phyloP scores from a whole-genome alignment of 2,113 vertebrate species.

The Plecturocebus donacophilus region DNA sequence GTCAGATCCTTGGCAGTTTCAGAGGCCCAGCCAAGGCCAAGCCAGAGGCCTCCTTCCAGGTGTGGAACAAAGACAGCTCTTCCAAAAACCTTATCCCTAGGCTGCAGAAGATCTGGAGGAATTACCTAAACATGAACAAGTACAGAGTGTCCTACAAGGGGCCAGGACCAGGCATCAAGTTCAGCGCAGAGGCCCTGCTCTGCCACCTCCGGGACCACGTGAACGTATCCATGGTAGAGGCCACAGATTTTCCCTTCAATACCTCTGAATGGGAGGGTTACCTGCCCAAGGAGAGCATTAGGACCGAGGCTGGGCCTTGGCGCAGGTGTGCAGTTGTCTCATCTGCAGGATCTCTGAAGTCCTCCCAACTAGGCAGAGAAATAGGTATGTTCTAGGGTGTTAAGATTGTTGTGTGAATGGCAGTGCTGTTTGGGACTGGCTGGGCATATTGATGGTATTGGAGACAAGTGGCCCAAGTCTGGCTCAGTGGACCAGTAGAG shows the following conservation, averaged over 20 bases:
- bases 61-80: conserved; percentile 87
- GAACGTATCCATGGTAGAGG: conserved; percentile 83
- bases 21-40: conserved; percentile 35
- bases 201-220: conserved; percentile 84
- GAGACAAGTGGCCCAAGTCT: background rate
- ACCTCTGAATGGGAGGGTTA: conserved; percentile 82
- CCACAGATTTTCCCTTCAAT: conserved; percentile 83
- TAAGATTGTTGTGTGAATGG: background rate
- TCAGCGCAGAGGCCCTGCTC: conserved; percentile 79
- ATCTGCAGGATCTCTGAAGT: conserved; percentile 88
- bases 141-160: conserved; percentile 85
- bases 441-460: background rate
- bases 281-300: conserved; percentile 83
- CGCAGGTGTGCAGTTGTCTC: conserved; percentile 87
- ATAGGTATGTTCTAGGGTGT: conserved; percentile 83
- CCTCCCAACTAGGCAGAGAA: conserved; percentile 86
- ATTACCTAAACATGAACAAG: conserved; percentile 85
- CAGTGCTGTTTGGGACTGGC: background rate
- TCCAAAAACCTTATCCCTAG: conserved; percentile 83
- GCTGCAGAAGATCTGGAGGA: conserved; percentile 82
- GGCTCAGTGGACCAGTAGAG: background rate
- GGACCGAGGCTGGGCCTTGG: conserved; percentile 79
- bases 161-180: conserved; percentile 73
- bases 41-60: conserved; percentile 61
- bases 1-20: background rate